Conservation (phyloP, 23 tunicate genomes). For the Trididemnum miniatum region DNA sequence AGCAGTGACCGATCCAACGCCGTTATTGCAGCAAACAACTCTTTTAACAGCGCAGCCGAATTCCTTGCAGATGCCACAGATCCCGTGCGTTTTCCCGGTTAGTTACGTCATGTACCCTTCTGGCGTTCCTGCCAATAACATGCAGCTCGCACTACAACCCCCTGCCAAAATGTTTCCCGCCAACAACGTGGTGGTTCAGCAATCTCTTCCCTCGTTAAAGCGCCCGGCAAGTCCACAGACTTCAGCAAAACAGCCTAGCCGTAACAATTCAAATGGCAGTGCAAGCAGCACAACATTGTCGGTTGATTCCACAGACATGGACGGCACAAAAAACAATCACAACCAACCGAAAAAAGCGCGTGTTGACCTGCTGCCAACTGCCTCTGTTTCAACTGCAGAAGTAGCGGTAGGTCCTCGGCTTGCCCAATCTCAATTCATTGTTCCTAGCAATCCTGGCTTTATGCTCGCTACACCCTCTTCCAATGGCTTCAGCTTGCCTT, state of each 20-base stretch:
- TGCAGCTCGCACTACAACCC: slow-evolving; percentile 16
- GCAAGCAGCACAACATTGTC: slow-evolving; percentile 49
- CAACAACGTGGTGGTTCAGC: background rate
- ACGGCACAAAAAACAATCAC: background rate
- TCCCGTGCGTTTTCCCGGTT: slow-evolving; percentile 36
- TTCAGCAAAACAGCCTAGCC: slow-evolving; percentile 9
- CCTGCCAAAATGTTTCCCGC: background rate
- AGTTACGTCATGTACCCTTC: slow-evolving; percentile 48
- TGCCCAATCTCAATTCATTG: slow-evolving; percentile 6
- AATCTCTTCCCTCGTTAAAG: background rate
- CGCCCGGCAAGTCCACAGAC: background rate
- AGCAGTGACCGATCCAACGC: background rate
- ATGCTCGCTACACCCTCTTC: slow-evolving; percentile 24
- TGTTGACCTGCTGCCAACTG: background rate
- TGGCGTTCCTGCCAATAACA: slow-evolving; percentile 1
- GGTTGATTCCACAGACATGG: slow-evolving; percentile 29
- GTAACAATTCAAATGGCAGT: slow-evolving; percentile 28
- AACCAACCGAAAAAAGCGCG: slow-evolving; percentile 9
- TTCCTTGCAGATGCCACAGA: slow-evolving; percentile 6
- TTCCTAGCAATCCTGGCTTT: slow-evolving; percentile 24
- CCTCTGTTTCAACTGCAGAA: background rate
- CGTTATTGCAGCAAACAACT: slow-evolving; percentile 7
- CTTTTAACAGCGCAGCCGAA: background rate
- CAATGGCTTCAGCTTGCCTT: slow-evolving; percentile 18
- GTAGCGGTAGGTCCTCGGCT: background rate